Evolutionary conservation across 2,797 vertebrate species (phyloP), one percentile per base, ranked within the genome.

Genomic region (Oreonectes daqikongensis): DNA sequence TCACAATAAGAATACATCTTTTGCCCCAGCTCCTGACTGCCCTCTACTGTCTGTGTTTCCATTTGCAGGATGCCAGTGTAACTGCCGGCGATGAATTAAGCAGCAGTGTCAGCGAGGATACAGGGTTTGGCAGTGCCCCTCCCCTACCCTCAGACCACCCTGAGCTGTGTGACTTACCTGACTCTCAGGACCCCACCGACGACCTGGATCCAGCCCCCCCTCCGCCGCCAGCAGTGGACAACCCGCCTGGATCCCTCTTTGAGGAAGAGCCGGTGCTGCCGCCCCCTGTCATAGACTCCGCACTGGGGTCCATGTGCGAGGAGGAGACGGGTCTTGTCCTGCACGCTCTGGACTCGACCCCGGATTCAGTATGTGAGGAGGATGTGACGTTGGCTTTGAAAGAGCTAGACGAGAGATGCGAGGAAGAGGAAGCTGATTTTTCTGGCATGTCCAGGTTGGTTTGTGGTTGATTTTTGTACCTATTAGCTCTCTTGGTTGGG

Each of bases 371-470:
- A 84, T 99, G 96, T 82, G 97, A 99, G 76, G 97, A 99, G 8
- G 97, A 99, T 48, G 96, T 98, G 74, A 99, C 97, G 0, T 92
- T 97, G 83, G 97, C 97, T 64, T 87, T 99, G 86, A 99, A 97
- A 85, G 97, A 98, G 87, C 91, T 99, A 0, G 97, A 99, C 65
- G 96, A 99, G 86, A 92, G 97, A 72, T 99, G 97, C 80, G 96
- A 99, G 88, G 97, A 98, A 75, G 97, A 99, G 83, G 97, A 96
- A 88, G 97, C 97, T 0, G 96, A 99, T 82, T 95, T 96, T 85
- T 98, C 95, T 2, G 94, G 93, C 85, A 92, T 96, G 88, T 99
- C 96, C 28, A 99, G 97, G 97, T 99, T 85, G 83, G 87, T 1
- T 9, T 32, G 26, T 8, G 48, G 22, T 53, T 50, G 53, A 50